phyloP scores from a whole-genome alignment of 2,113 vertebrate species.

The Perccottus glenii region DNA sequence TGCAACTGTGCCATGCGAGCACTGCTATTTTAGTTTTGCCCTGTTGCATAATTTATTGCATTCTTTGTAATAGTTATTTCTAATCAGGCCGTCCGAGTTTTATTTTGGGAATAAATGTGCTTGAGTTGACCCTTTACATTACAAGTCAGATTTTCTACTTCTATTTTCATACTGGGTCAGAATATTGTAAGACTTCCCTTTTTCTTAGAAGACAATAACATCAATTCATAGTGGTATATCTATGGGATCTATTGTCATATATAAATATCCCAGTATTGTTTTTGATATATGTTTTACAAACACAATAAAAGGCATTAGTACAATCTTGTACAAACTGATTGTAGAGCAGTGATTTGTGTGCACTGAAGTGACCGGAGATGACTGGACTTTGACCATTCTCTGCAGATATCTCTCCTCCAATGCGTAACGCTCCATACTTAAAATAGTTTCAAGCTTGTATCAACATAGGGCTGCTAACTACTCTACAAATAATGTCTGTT shows the following conservation, averaged over 20 bases:
- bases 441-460: constrained; percentile 18
- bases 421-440: constrained; percentile 25
- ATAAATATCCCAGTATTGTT: too few relatives aligned
- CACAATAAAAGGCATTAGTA: neutral
- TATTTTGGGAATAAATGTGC: constrained; percentile 60
- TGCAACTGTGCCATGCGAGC: constrained; percentile 45
- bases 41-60: constrained; percentile 52
- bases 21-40: constrained; percentile 57
- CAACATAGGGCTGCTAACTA: neutral
- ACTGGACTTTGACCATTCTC: constrained; percentile 46
- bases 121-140: constrained; percentile 33
- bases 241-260: too few relatives aligned
- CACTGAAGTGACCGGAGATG: constrained; percentile 26
- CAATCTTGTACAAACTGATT: neutral
- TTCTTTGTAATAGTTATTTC: constrained; percentile 50
- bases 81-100: constrained; percentile 36
- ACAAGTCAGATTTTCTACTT: constrained; percentile 13
- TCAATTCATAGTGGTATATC: neutral
- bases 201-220: constrained; percentile 6
- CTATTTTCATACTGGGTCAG: constrained; percentile 26
- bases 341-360: constrained; percentile 10
- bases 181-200: constrained; percentile 1
- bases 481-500: too few relatives aligned
- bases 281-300: too few relatives aligned
- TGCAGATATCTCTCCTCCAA: constrained; percentile 35